Evolutionary conservation across 1,140 invertebrate species (phyloP).

Genomic region (Glomeris maerens): DNA sequence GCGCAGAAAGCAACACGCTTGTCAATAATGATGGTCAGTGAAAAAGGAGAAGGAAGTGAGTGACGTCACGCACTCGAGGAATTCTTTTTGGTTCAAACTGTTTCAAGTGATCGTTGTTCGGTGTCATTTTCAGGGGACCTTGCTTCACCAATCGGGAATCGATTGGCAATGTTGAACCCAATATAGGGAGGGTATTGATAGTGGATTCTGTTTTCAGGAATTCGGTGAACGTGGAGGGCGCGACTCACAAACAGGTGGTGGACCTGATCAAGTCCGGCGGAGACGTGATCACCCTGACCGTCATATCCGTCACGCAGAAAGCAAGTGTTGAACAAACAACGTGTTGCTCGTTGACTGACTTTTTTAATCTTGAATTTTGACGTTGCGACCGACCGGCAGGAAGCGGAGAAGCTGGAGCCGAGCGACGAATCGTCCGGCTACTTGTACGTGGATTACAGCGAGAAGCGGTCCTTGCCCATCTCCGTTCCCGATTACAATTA

Average conservation of each 20-base stretch:
- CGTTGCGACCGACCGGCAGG: too few relatives aligned
- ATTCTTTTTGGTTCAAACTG: too few relatives aligned
- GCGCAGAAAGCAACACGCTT: neutral
- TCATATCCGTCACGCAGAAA: constrained; percentile 86
- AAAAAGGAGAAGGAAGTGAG: too few relatives aligned
- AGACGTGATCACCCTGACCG: constrained; percentile 85
- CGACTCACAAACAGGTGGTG: constrained; percentile 97
- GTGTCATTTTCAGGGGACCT: too few relatives aligned
- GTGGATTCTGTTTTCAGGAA: constrained; percentile 60
- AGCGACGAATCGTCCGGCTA: constrained; percentile 74
- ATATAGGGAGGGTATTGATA: too few relatives aligned
- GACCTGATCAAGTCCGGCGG: constrained; percentile 97
- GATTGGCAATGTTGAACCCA: too few relatives aligned
- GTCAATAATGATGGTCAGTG: neutral
- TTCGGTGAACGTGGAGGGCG: constrained; percentile 92
- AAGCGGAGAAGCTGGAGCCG: constrained; percentile 69
- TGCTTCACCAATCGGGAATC: too few relatives aligned
- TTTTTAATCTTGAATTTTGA: too few relatives aligned
- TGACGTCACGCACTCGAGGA: too few relatives aligned
- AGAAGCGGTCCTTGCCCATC: constrained; percentile 93
- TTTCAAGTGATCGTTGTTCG: too few relatives aligned
- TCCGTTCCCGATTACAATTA: constrained; percentile 91
- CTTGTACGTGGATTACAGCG: constrained; percentile 91
- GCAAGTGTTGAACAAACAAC: constrained; percentile 32
- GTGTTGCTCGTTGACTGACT: neutral